Percentiles rank a stretch among this genome's conserved stretches.
These are phyloP conservation scores for Stratiolaelaps scimitus DNA, from an alignment of 1,140 invertebrate genomes.

Conservation along the genomic window DNA sequence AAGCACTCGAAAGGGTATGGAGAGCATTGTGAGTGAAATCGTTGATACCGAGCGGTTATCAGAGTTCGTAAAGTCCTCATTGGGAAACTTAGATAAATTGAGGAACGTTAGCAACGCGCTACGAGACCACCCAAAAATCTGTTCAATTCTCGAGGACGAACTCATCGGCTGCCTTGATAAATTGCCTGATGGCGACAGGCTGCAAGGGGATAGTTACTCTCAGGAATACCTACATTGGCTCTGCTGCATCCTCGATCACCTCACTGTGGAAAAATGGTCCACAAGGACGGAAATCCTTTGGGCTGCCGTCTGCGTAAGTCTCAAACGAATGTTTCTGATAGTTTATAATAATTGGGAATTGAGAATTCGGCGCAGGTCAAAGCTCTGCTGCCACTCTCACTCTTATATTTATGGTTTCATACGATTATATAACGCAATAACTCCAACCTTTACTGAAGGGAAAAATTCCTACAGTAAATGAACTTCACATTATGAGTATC, in stretches of 20 bases:
- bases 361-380: neutral
- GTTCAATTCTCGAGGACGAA: conserved; percentile 14
- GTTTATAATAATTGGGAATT: no score
- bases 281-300: neutral
- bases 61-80: neutral
- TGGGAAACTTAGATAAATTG: neutral
- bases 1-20: no score
- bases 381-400: neutral
- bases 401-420: neutral
- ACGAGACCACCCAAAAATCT: neutral
- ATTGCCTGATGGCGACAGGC: no score
- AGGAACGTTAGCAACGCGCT: neutral
- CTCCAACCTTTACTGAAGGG: neutral
- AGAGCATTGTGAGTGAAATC: neutral
- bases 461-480: neutral
- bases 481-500: no score
- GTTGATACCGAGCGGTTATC: neutral
- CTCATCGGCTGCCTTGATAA: neutral
- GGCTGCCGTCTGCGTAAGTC: conserved; percentile 11
- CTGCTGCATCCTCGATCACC: neutral
- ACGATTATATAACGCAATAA: neutral
- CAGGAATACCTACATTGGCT: conserved; percentile 5
- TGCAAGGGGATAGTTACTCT: neutral
- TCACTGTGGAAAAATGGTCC: neutral
- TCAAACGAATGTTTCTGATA: no score